Evolutionary conservation across 2,888 invertebrate species (phyloP), one percentile per base, ranked within the genome.

Genomic region (Drosophila barbarae): DNA sequence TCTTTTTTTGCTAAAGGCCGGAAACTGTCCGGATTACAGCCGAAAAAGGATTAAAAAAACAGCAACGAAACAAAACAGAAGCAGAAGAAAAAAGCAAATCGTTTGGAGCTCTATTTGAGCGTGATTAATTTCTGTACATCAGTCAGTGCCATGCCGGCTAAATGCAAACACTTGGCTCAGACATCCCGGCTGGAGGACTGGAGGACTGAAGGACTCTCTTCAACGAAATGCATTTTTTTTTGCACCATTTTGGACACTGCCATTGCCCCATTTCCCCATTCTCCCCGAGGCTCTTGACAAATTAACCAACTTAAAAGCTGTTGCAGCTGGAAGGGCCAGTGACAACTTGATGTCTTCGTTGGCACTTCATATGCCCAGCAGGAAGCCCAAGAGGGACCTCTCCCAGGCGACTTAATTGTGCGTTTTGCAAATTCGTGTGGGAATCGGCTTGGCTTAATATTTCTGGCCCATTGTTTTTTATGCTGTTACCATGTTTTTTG

Each of bases 51-150:
- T 56, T 60, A 41, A 23, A 9, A 39, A 21, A 21, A 10, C 15
- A n/a, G 2, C 18, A 9, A 23, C n/a, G 13, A 23, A 8, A 7
- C 23, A 41, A 21, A 12, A 13, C 12, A 28, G 15, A 49, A 54
- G 50, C 34, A 44, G 44, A 9, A 28, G 39, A 42, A 58, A 53
- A 26, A 36, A 42, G 23, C 35, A 18, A 60, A 34, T 30, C 28
- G 46, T 23, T 44, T 71, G 73, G 60, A 75, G 84, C 78, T 84
- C 81, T 81, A 76, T 75, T 78, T 81, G 78, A 81, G 78, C 76
- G 76, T 81, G 81, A 84, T 77, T 84, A 78, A 78, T 78, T 84
- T 77, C 59, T 34, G 67, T 59, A 68, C 83, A 77, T 77, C 84
- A 80, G 70, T 77, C 77, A 69, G 72, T 72, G 83, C 66, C 81